Evolutionary conservation across 2,797 vertebrate species (phyloP).

Genomic region (Falco novaeseelandiae): DNA sequence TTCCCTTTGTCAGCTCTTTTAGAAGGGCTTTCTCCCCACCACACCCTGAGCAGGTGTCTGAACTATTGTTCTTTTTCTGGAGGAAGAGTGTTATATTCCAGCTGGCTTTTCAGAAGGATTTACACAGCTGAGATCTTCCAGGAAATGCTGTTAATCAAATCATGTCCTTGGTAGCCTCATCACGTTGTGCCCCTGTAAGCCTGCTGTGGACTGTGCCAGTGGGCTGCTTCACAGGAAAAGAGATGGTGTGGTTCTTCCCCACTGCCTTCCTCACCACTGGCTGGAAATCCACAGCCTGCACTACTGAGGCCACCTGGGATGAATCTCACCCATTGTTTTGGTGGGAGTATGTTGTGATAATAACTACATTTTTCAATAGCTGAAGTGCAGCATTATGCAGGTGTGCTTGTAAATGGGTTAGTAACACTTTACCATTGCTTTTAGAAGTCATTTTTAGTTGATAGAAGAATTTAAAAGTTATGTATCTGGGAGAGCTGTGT

Average conservation of each 20-base stretch:
- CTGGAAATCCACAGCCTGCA: background rate
- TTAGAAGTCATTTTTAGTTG: background rate
- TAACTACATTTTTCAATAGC: background rate
- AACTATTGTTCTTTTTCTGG: background rate
- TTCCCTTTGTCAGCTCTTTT: background rate
- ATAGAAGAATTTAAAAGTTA: background rate
- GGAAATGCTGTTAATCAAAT: background rate
- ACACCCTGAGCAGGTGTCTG: background rate
- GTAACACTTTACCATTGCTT: background rate
- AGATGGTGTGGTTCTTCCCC: accelerated
- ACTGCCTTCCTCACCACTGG: background rate
- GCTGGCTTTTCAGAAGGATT: background rate
- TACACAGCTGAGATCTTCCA: background rate
- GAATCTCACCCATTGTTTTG: background rate
- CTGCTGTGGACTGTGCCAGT: background rate
- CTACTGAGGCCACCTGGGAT: background rate
- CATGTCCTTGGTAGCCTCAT: background rate
- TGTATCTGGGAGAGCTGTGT: background rate
- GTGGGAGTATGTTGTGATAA: background rate
- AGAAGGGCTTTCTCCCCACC: background rate
- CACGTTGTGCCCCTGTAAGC: background rate
- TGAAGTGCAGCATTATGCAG: background rate
- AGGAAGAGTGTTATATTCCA: background rate
- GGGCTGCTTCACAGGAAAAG: background rate
- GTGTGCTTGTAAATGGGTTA: background rate